Conservation (phyloP, 2,113 vertebrate genomes). For the Nycticebus coucang region DNA sequence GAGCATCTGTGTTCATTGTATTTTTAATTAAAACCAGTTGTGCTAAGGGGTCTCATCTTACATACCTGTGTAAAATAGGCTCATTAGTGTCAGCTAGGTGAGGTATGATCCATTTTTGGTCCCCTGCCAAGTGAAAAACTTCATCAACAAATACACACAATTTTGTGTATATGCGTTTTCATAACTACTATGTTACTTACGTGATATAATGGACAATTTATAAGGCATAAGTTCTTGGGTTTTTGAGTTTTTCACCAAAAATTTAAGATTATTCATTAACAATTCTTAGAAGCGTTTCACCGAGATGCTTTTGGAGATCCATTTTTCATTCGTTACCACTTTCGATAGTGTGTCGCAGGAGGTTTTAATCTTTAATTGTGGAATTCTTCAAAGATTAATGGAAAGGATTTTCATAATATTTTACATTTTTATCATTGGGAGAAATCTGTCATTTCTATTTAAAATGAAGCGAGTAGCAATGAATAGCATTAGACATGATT, state of each 20-base stretch:
- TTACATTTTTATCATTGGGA: neutral
- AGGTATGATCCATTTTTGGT: neutral
- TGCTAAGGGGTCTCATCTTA: neutral
- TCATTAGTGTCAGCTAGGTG: neutral
- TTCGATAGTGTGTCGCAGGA: slow-evolving; percentile 18
- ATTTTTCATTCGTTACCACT: neutral
- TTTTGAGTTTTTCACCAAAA: neutral
- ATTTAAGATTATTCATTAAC: slow-evolving; percentile 5
- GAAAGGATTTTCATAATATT: slow-evolving; percentile 28
- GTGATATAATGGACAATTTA: neutral
- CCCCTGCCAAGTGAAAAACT: neutral
- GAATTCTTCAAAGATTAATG: slow-evolving; percentile 48
- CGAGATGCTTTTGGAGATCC: slow-evolving; percentile 38
- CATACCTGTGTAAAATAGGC: neutral
- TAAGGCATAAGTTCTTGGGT: neutral
- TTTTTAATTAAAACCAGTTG: neutral
- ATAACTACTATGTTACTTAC: neutral
- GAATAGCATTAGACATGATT: neutral
- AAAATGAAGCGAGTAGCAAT: slow-evolving; percentile 21
- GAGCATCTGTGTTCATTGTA: neutral
- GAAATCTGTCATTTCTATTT: slow-evolving; percentile 29
- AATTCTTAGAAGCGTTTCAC: neutral
- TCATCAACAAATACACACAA: neutral
- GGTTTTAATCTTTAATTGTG: slow-evolving; percentile 50
- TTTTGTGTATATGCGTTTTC: neutral